Base-by-base conservation (phyloP, 2,888 invertebrate species). In the Boloria selene region DNA sequence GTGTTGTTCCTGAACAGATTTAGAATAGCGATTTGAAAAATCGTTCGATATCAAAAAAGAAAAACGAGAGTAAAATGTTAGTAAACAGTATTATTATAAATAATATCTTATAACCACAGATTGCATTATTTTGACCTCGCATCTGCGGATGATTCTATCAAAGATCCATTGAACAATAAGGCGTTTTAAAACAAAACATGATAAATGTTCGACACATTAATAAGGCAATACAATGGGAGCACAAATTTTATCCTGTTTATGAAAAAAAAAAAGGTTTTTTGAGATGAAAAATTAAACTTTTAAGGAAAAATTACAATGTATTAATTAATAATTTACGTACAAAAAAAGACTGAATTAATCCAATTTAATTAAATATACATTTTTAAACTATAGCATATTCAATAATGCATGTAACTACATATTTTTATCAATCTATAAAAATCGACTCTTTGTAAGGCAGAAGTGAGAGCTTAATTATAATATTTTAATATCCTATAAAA, bases 61-160 rank as follows among this genome's bases (percentile, higher is more conserved):
- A 22, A 38, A 7, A 38, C 10, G 10, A 2, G 31, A 38, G 7
- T 10, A 38, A 38, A 38, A 38, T 38, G 7, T 38, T 49, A 50
- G 14, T 59, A 49, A 59, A 59, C 31, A 59, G n/a, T n/a, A 22
- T 56, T 56, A 56, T 56, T 45, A 50, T 31, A 38, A n/a, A n/a
- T 38, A 7, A 18, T 47, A 42, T 6, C 44, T 55, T 42, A 44
- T 26, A 58, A 51, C 45, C 52, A 51, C 45, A 31, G 64, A n/a
- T 22, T 38, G 59, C 52, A 58, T 64, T 64, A 64, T 64, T 59
- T 47, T 38, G 47, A 64, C 45, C 58, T 58, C 49, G 45, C 56
- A 38, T 58, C 58, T 64, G 62, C 51, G 38, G 58, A 67, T 60
- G 59, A 67, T 51, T 60, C 45, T 17, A 64, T 64, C 55, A 67